Conservation (phyloP, 2,797 vertebrate genomes). For the Coccyzus lansbergi region DNA sequence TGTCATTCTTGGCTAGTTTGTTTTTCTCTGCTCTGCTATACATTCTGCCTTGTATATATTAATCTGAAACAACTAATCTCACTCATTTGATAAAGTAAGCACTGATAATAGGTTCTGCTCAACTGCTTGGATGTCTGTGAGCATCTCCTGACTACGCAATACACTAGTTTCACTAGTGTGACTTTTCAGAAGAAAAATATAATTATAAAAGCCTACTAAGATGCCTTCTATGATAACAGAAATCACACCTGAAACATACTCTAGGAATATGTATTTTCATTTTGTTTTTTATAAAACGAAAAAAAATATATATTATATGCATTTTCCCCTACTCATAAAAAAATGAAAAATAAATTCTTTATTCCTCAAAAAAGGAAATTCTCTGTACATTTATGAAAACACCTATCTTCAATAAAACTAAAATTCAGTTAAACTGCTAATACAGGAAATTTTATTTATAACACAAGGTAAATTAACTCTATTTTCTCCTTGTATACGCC, state of each 20-base stretch:
- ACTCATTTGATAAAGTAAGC: background rate
- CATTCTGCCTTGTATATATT: background rate
- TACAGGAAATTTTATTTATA: background rate
- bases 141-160: background rate
- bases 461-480: background rate
- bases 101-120: background rate
- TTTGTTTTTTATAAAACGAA: background rate
- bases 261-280: background rate
- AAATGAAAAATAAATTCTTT: background rate
- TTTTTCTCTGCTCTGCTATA: slow-evolving; percentile 19
- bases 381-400: background rate
- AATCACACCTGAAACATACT: background rate
- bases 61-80: background rate
- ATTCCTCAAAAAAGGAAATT: background rate
- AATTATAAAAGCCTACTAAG: background rate
- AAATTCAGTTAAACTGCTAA: background rate
- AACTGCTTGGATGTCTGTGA: background rate
- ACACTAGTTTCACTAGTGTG: background rate
- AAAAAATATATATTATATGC: background rate
- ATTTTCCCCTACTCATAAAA: background rate
- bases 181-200: background rate
- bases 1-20: background rate
- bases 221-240: background rate
- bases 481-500: background rate
- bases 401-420: background rate